Percentiles rank a stretch among this genome's conserved stretches.
These are phyloP conservation scores for Congeria kusceri DNA, from an alignment of 2,888 invertebrate species.

Conservation along the genomic window DNA sequence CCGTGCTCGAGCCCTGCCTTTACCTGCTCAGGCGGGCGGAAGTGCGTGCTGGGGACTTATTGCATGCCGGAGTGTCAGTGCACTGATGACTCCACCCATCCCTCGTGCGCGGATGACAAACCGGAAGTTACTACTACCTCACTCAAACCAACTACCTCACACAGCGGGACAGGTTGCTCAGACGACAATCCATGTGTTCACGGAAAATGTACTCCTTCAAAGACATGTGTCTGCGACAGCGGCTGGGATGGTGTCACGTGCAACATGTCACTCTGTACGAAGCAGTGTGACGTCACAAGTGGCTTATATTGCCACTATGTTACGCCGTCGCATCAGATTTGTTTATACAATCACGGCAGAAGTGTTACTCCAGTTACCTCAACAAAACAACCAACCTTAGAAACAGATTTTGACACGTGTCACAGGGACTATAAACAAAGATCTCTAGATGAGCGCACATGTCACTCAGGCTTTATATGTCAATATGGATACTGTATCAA, in stretches of 20 bases:
- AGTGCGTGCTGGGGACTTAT: slow-evolving; percentile 25
- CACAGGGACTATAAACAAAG: not conserved
- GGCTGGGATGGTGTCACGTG: slow-evolving; percentile 32
- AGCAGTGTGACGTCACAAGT: slow-evolving; percentile 2
- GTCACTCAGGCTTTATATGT: slow-evolving; percentile 21
- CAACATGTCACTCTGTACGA: slow-evolving; percentile 25
- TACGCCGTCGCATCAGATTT: slow-evolving; percentile 13
- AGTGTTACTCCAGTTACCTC: not conserved
- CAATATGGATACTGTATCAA: slow-evolving; percentile 19
- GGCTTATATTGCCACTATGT: slow-evolving; percentile 36
- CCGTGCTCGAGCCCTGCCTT: slow-evolving; percentile 35
- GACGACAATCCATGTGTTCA: slow-evolving; percentile 16
- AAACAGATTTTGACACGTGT: slow-evolving; percentile 19
- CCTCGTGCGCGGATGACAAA: slow-evolving; percentile 7
- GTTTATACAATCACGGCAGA: slow-evolving; percentile 5
- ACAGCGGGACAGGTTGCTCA: not conserved
- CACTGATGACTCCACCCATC: slow-evolving; percentile 30
- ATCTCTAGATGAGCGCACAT: slow-evolving; percentile 11
- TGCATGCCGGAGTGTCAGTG: slow-evolving; percentile 44
- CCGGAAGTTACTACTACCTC: not conserved
- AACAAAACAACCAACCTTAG: not conserved
- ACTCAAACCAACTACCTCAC: slow-evolving; percentile 7
- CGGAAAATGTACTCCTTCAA: slow-evolving; percentile 19
- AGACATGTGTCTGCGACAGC: slow-evolving; percentile 16
- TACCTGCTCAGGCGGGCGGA: slow-evolving; percentile 28